Evolutionary conservation across 2,888 invertebrate species (phyloP).

Genomic region (Zele albiditarsus): DNA sequence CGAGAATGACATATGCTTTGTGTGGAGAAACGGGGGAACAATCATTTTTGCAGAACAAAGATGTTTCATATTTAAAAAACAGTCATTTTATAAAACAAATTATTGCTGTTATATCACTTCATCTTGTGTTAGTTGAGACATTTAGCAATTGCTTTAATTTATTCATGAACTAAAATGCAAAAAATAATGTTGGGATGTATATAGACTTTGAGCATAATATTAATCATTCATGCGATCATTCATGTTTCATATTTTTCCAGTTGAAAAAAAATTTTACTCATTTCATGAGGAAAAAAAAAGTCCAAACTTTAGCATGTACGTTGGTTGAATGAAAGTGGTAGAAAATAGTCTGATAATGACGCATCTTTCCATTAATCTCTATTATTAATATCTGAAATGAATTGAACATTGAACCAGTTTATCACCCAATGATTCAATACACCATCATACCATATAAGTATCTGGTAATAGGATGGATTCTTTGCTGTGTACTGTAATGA

Average conservation of each 20-base stretch:
- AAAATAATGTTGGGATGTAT: not conserved
- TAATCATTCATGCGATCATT: not conserved
- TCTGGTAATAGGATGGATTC: not conserved
- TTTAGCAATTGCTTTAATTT: not conserved
- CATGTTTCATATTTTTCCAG: not conserved
- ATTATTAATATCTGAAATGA: not conserved
- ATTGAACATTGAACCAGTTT: not conserved
- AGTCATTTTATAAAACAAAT: not conserved
- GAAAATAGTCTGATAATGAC: not conserved
- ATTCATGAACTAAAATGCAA: not conserved
- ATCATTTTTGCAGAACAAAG: not conserved
- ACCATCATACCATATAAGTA: not conserved
- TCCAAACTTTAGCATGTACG: not conserved
- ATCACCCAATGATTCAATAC: not conserved
- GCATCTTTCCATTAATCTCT: not conserved
- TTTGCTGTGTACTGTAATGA: not conserved
- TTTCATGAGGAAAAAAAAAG: not conserved
- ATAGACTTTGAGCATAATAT: not conserved
- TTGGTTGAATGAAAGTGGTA: not conserved
- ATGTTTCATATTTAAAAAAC: not conserved
- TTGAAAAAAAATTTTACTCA: not conserved
- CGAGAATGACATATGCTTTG: too few species aligned
- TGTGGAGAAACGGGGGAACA: not conserved
- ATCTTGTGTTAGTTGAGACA: not conserved
- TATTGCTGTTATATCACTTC: not conserved